Evolutionary conservation across 2,888 invertebrate species (phyloP), one percentile per base, ranked within the genome.

Genomic region (Ecdyonurus torrentis): DNA sequence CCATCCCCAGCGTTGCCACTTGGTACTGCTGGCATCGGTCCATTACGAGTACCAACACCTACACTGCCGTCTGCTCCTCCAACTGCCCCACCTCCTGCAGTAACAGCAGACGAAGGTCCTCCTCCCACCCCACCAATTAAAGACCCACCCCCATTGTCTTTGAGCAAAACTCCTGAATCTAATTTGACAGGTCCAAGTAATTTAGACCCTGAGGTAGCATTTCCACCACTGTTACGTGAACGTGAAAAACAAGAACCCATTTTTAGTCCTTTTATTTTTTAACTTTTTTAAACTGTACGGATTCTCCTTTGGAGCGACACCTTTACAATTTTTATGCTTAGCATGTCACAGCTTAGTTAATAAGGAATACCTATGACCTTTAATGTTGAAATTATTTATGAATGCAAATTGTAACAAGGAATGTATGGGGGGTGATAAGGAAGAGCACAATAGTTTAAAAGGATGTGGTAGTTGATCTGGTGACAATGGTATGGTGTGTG

Each of bases 171-270:
- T 37, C 55, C 55, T 7, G 55, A 55, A 20, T 55, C 55, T 10
- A 55, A n/a, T 22, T 55, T n/a, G 7, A 10, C 25, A 15, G 23
- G 18, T 15, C 25, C 23, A n/a, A n/a, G 52, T 58, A 58, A 20
- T 20, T 58, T 58, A 19, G 2, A 20, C 20, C 2, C 19, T 18
- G 58, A 20, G 15, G 18, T 18, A 23, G 23, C 1, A 22, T 20
- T 24, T 22, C 25, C 2, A 22, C 25, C 5, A 59, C n/a, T 23
- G 20, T 55, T 55, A 7, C 71, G 70, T 72, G 85, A 83, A 73
- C 83, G 83, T 77, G 87, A 87, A 77, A 88, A 86, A 80, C 89
- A 90, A 79, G 89, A 89, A 74, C 90, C 89, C 90, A 90, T 90
- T 80, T 81, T 83, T 67, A 66, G 66, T n/a, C n/a, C n/a, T n/a